Conservation (phyloP, 1,140 invertebrate species). For the Diorhabda elongata region DNA sequence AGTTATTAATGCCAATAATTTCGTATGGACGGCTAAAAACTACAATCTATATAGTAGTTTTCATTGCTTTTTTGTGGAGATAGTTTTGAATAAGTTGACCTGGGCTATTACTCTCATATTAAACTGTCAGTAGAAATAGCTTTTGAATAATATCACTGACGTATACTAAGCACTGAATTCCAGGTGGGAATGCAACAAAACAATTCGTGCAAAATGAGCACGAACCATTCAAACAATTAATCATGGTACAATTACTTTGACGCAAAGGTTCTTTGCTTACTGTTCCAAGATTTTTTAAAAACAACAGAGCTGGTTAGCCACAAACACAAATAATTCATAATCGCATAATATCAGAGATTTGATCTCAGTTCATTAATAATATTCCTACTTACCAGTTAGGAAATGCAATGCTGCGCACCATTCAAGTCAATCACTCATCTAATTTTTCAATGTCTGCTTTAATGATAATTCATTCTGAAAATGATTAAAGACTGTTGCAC, state of each 20-base stretch:
- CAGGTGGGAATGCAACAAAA: constrained; percentile 1
- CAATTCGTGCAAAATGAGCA: neutral
- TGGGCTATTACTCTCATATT: neutral
- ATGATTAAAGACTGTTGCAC: neutral
- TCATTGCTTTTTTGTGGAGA: no score
- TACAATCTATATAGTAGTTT: no score
- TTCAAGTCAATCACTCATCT: constrained; percentile 7
- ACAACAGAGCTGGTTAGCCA: constrained; percentile 19
- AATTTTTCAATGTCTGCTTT: constrained; percentile 5
- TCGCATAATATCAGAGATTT: constrained; percentile 26
- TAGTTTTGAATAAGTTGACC: no score
- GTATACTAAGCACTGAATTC: neutral
- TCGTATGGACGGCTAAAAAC: no score
- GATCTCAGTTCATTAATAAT: constrained; percentile 30
- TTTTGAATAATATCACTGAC: neutral
- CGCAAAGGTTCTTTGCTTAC: constrained; percentile 19
- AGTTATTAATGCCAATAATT: no score
- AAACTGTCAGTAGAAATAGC: neutral
- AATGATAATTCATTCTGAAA: constrained; percentile 5
- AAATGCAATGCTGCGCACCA: constrained; percentile 10
- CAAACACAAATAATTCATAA: constrained; percentile 26
- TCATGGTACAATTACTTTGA: constrained; percentile 23
- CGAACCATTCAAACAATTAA: constrained; percentile 14
- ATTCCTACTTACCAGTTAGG: constrained; percentile 10
- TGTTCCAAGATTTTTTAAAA: constrained; percentile 21